Evolutionary conservation across 1,140 invertebrate species (phyloP).

Genomic region (Tetramorium alpestre): DNA sequence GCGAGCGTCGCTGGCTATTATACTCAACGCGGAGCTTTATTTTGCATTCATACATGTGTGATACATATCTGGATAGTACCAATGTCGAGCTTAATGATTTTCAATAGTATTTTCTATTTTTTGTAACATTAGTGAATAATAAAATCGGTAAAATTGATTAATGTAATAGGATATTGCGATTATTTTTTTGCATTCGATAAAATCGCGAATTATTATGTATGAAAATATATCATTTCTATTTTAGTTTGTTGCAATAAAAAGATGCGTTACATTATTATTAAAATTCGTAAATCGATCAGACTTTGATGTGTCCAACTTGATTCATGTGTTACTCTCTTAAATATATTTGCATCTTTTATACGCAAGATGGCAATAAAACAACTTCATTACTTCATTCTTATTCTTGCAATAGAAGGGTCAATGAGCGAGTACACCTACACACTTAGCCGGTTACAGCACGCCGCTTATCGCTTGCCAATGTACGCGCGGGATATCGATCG

Average conservation of each 20-base stretch:
- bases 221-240: background rate
- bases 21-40: background rate
- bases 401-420: background rate
- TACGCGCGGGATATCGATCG: conserved; percentile 35
- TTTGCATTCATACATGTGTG: background rate
- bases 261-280: background rate
- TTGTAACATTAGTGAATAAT: background rate
- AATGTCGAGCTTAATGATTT: background rate
- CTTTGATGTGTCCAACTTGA: background rate
- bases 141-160: background rate
- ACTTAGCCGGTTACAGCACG: background rate
- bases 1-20: background rate
- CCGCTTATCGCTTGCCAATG: conserved; percentile 3
- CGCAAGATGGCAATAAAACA: background rate
- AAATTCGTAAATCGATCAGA: background rate
- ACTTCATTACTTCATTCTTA: background rate
- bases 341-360: background rate
- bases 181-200: background rate
- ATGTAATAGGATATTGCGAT: background rate
- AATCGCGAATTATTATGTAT: background rate
- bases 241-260: background rate
- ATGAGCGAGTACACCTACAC: conserved; percentile 4
- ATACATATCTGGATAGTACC: background rate
- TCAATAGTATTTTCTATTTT: background rate
- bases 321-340: background rate